Conservation (phyloP, 2,888 invertebrate genomes). For the Synergus umbraculus region DNA sequence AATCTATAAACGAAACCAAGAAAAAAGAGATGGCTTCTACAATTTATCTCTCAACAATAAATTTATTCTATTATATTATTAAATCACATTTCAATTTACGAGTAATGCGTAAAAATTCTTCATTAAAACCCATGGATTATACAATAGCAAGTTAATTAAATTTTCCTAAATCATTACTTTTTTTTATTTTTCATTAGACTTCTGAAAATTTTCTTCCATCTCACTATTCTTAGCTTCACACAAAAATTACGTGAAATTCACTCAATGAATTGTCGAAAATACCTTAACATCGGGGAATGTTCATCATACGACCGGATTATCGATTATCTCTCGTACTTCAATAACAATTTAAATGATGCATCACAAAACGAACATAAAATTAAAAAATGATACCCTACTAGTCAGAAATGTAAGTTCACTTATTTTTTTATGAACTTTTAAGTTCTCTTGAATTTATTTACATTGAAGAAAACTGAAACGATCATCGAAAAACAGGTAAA, state of each 20-base stretch:
- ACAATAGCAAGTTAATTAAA: not conserved
- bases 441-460: no score
- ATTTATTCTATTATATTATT: no score
- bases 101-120: not conserved
- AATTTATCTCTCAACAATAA: not conserved
- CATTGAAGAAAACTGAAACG: no score
- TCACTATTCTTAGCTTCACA: not conserved
- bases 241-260: not conserved
- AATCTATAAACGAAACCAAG: not conserved
- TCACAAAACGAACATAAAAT: not conserved
- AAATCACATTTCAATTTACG: not conserved
- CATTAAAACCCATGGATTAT: not conserved
- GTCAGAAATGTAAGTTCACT: not conserved
- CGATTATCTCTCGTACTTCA: not conserved
- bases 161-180: not conserved
- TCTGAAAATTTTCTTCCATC: not conserved
- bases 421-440: not conserved
- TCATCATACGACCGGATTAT: conserved; percentile 11
- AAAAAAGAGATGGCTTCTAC: not conserved
- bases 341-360: not conserved
- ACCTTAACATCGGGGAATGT: not conserved
- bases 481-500: no score
- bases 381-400: not conserved
- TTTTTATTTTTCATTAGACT: not conserved
- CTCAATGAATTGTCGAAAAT: not conserved